A percentile compares a stretch with the other conserved stretches of the same genome.
Conservation (phyloP, 1,140 invertebrate genomes). For the Heliconius congener region DNA sequence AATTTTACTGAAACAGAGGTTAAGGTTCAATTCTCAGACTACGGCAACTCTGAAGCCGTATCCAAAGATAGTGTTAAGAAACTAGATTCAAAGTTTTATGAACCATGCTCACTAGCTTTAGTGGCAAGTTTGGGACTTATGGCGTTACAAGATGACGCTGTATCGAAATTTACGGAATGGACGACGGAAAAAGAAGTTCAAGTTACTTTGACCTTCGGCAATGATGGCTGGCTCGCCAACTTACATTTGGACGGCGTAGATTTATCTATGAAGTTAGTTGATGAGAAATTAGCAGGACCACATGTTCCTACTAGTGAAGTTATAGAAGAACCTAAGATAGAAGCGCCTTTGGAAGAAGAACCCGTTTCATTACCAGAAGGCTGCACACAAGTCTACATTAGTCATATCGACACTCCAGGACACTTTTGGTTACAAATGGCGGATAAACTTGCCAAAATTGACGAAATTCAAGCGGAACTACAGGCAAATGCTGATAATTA, state of each 20-base stretch:
- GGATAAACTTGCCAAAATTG: constrained; percentile 77
- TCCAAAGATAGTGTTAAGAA: constrained; percentile 74
- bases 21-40: constrained; percentile 88
- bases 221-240: constrained; percentile 69
- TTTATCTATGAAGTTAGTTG: constrained; percentile 66
- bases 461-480: constrained; percentile 83
- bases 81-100: constrained; percentile 82
- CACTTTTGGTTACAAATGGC: constrained; percentile 85
- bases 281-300: constrained; percentile 68
- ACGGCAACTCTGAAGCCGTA: constrained; percentile 87
- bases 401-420: constrained; percentile 85
- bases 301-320: constrained; percentile 48
- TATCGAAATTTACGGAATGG: constrained; percentile 64
- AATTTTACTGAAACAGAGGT: constrained; percentile 72
- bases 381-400: constrained; percentile 81
- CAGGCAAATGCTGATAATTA: constrained; percentile 81
- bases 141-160: constrained; percentile 56
- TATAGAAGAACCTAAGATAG: constrained; percentile 45
- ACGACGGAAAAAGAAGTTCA: constrained; percentile 69
- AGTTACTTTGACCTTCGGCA: constrained; percentile 65
- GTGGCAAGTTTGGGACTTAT: constrained; percentile 73
- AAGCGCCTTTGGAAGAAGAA: constrained; percentile 47
- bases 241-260: constrained; percentile 68
- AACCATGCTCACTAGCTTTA: constrained; percentile 80
- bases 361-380: constrained; percentile 62